Evolutionary conservation across 2,888 invertebrate genomes (phyloP).

Genomic region (Caenorhabditis doughertyi): DNA sequence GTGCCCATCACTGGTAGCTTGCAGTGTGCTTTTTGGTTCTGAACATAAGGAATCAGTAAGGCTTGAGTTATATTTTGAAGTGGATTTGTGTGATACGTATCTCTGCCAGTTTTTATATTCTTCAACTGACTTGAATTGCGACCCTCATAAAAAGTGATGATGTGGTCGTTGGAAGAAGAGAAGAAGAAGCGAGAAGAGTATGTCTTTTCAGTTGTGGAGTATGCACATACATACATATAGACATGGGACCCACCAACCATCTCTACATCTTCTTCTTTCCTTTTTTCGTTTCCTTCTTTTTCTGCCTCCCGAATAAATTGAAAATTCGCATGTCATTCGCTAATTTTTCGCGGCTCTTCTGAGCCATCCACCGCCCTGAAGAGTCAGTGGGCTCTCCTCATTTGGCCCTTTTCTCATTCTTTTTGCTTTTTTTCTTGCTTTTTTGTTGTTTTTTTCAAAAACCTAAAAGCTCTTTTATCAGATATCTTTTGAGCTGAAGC

Average conservation of each 20-base stretch:
- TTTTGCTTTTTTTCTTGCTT: conserved; percentile 23
- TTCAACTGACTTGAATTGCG: conserved; percentile 27
- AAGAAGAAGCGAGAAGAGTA: conserved; percentile 39
- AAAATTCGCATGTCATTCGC: conserved; percentile 69
- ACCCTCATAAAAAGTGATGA: conserved; percentile 63
- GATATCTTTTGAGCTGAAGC: neutral
- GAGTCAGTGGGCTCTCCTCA: conserved; percentile 24
- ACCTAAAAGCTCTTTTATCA: conserved; percentile 14
- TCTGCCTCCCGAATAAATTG: conserved; percentile 60
- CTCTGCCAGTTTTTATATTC: conserved; percentile 9
- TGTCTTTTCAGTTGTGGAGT: conserved; percentile 36
- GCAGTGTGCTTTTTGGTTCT: conserved; percentile 4
- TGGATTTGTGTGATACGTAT: conserved; percentile 13
- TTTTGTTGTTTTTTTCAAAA: conserved; percentile 16
- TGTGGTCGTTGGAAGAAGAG: conserved; percentile 37
- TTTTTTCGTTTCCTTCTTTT: conserved; percentile 43
- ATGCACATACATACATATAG: conserved; percentile 58
- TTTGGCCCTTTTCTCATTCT: conserved; percentile 41
- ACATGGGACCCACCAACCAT: conserved; percentile 54
- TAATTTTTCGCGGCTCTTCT: conserved; percentile 64
- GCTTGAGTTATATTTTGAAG: neutral
- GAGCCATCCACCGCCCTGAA: conserved; percentile 12
- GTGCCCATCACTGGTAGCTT: conserved; percentile 41
- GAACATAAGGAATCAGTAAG: conserved; percentile 4
- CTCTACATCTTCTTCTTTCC: conserved; percentile 11